phyloP scores from a whole-genome alignment of 1,140 invertebrate genomes.

The Drosophila pachea region DNA sequence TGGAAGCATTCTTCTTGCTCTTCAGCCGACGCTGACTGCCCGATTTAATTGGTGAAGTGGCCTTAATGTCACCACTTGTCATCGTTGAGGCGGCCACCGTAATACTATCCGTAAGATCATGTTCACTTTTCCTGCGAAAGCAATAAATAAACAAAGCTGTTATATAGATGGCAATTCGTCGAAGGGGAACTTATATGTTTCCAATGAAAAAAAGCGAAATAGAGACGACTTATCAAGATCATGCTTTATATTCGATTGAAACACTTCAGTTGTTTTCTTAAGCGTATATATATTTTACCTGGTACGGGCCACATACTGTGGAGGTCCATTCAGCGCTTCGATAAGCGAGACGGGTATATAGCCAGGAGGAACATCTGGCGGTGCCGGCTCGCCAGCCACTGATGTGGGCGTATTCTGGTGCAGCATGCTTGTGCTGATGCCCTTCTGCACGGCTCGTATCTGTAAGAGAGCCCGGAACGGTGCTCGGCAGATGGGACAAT shows the following conservation, averaged over 20 bases:
- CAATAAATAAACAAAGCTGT: neutral
- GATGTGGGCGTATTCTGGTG: conserved; percentile 80
- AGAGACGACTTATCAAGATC: no score
- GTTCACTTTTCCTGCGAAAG: conserved; percentile 37
- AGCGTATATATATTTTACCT: conserved; percentile 33
- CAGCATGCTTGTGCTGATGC: conserved; percentile 80
- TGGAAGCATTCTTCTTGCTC: conserved; percentile 71
- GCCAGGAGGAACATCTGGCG: conserved; percentile 87
- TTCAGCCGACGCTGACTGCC: conserved; percentile 65
- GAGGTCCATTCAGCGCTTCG: conserved; percentile 98
- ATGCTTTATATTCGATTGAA: no score
- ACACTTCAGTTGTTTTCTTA: no score
- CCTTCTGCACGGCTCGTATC: conserved; percentile 95
- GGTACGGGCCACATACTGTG: conserved; percentile 62
- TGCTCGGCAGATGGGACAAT: conserved; percentile 98
- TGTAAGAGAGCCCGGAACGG: conserved; percentile 98
- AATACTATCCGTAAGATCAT: conserved; percentile 43
- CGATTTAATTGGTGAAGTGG: conserved; percentile 66
- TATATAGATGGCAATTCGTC: neutral
- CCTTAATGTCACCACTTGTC: conserved; percentile 59
- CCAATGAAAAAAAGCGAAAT: no score
- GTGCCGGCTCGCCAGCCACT: conserved; percentile 53
- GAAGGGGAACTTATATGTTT: no score
- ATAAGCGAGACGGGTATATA: conserved; percentile 98
- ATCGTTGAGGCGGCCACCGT: conserved; percentile 54